Conservation (phyloP, 1,140 invertebrate genomes). For the Penaeus vannamei region DNA sequence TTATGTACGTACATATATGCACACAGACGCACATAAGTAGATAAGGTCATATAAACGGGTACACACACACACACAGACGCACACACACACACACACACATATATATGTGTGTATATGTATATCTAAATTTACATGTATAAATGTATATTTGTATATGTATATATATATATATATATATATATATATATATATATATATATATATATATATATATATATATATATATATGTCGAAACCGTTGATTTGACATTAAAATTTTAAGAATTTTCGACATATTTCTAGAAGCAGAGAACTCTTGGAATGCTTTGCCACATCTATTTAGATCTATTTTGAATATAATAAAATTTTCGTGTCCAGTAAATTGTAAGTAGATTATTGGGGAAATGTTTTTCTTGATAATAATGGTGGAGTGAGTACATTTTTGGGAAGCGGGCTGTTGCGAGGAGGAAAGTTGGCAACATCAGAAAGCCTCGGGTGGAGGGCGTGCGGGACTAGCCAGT, state of each 20-base stretch:
- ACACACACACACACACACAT: constrained; percentile 40
- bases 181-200: constrained; percentile 14
- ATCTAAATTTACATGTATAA: constrained; percentile 19
- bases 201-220: constrained; percentile 32
- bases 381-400: too few relatives aligned
- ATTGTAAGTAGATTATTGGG: too few relatives aligned
- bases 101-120: constrained; percentile 3
- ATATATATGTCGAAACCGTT: constrained; percentile 30
- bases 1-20: neutral
- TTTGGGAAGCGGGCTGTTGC: too few relatives aligned
- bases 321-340: too few relatives aligned
- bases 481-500: too few relatives aligned
- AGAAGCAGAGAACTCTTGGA: too few relatives aligned
- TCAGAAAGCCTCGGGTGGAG: too few relatives aligned
- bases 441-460: too few relatives aligned
- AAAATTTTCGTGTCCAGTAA: too few relatives aligned
- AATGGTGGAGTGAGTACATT: too few relatives aligned
- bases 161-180: constrained; percentile 38
- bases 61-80: constrained; percentile 8
- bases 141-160: constrained; percentile 31
- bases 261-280: neutral
- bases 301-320: too few relatives aligned
- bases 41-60: neutral
- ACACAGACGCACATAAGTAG: neutral
- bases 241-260: too few relatives aligned